Evolutionary conservation across 2,113 vertebrate species (phyloP).

Genomic region (Poeciliopsis retropinna): DNA sequence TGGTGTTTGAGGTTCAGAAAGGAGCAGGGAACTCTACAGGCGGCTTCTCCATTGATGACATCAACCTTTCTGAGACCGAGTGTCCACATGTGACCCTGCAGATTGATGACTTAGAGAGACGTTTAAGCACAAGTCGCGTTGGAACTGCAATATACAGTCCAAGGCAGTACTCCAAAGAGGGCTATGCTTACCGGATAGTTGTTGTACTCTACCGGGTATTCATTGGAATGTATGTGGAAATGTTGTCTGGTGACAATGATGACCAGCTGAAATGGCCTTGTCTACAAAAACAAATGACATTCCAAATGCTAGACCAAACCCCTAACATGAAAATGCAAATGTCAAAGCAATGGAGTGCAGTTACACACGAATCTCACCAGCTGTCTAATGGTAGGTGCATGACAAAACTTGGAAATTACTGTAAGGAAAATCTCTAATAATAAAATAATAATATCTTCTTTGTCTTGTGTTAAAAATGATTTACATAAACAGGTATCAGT

Average conservation of each 20-base stretch:
- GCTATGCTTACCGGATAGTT: conserved; percentile 83
- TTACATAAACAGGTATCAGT: conserved; percentile 7
- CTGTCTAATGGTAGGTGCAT: neutral
- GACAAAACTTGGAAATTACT: neutral
- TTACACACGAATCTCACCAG: neutral
- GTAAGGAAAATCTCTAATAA: neutral
- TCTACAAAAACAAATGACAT: conserved; percentile 81
- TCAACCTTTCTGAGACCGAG: conserved; percentile 85
- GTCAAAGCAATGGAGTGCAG: conserved; percentile 81
- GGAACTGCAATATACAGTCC: conserved; percentile 67
- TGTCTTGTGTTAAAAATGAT: neutral
- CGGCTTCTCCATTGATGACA: conserved; percentile 88
- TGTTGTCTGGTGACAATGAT: conserved; percentile 85
- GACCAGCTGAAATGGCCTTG: conserved; percentile 84
- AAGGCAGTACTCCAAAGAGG: conserved; percentile 83
- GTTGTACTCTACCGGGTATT: neutral
- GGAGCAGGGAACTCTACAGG: conserved; percentile 76
- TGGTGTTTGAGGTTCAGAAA: conserved; percentile 81
- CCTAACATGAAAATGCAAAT: conserved; percentile 78
- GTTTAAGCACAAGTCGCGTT: conserved; percentile 40
- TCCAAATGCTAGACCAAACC: conserved; percentile 61
- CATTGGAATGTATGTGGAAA: conserved; percentile 71
- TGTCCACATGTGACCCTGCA: conserved; percentile 85
- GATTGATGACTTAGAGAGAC: conserved; percentile 77
- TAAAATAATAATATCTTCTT: neutral